Conservation (phyloP, 2,888 invertebrate genomes). For the Acanthococcus lagerstroemiae region DNA sequence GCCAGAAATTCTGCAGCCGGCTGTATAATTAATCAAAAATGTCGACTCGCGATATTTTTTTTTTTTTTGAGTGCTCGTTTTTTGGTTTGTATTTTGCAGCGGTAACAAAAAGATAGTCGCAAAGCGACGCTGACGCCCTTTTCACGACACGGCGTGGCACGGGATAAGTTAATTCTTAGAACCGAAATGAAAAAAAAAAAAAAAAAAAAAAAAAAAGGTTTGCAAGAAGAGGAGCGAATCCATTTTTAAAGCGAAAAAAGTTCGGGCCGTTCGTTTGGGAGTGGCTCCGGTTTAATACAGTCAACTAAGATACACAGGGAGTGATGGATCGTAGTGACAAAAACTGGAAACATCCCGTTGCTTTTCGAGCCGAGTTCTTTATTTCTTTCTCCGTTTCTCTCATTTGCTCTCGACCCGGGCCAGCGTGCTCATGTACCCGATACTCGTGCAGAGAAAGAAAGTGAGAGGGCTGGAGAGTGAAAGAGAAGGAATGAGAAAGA, state of each 20-base stretch:
- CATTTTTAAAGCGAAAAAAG: background rate
- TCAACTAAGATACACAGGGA: background rate
- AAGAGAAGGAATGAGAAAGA: background rate
- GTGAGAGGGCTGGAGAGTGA: background rate
- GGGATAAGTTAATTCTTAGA: background rate
- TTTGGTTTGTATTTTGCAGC: too few species aligned
- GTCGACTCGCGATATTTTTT: too few species aligned
- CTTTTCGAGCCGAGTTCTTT: background rate
- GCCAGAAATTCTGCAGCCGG: too few species aligned
- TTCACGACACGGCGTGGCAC: too few species aligned
- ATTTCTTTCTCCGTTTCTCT: background rate
- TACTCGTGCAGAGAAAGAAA: background rate
- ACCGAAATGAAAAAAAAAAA: background rate
- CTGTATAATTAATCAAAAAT: too few species aligned
- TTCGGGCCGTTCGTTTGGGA: background rate
- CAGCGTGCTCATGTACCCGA: background rate
- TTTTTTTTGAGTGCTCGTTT: too few species aligned
- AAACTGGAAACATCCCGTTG: conserved; percentile 1
- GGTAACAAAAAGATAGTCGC: too few species aligned
- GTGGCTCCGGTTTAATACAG: conserved; percentile 7
- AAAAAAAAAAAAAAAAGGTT: background rate
- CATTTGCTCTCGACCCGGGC: background rate
- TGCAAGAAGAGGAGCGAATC: background rate
- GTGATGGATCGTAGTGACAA: conserved; percentile 9
- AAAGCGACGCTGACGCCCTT: too few species aligned